These are phyloP conservation scores for Coelogynopora nodosa DNA, from an alignment of 2,888 invertebrate genomes.

Conservation along the genomic window DNA sequence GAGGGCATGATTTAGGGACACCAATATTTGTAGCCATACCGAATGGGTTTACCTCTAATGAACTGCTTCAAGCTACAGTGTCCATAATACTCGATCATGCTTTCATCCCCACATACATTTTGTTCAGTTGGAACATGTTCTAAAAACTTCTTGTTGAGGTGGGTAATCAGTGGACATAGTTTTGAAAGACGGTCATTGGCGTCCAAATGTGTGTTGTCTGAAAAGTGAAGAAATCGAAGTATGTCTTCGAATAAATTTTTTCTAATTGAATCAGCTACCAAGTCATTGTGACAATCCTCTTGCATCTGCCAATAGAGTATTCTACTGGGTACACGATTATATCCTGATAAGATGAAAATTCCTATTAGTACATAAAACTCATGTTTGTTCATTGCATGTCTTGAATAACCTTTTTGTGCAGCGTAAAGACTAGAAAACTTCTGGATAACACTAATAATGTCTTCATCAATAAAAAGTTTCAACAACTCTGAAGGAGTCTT, in stretches of 20 bases:
- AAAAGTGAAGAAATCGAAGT: not conserved
- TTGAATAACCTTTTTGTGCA: too few relatives aligned
- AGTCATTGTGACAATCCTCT: not conserved
- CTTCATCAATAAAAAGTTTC: too few relatives aligned
- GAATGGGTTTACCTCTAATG: not conserved
- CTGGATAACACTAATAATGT: too few relatives aligned
- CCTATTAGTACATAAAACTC: too few relatives aligned
- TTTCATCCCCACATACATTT: not conserved
- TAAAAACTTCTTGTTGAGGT: not conserved
- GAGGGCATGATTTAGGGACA: not conserved
- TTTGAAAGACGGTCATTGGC: not conserved
- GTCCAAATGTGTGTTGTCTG: not conserved
- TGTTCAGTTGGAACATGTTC: not conserved
- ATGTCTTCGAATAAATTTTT: not conserved
- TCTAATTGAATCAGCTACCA: not conserved
- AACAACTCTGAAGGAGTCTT: too few relatives aligned
- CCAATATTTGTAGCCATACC: not conserved
- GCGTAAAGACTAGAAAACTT: too few relatives aligned
- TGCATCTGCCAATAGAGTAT: not conserved
- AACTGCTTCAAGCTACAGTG: not conserved
- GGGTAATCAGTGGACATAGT: not conserved
- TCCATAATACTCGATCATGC: not conserved
- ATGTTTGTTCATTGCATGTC: too few relatives aligned
- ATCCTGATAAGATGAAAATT: too few relatives aligned
- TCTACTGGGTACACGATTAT: too few relatives aligned